phyloP scores from a whole-genome alignment of 1,140 invertebrate species.

The Microplitis demolitor region DNA sequence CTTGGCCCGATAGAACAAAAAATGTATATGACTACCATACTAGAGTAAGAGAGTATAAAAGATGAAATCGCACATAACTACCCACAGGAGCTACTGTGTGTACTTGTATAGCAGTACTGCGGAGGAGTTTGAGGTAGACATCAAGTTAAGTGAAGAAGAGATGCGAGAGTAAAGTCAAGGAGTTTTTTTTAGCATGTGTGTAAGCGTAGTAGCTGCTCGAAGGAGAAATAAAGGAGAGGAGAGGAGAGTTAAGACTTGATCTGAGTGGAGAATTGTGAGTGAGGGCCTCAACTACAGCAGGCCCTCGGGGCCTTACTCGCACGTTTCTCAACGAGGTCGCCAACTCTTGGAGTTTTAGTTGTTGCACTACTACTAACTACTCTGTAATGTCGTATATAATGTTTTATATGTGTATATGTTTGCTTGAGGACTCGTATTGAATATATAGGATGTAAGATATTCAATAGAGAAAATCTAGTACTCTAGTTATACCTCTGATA shows the following conservation, averaged over 20 bases:
- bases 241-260: not conserved
- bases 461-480: not conserved
- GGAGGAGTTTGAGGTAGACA: not conserved
- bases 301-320: slow-evolving; percentile 39
- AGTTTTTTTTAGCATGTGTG: slow-evolving; percentile 26
- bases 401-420: not conserved
- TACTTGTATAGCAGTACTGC: not conserved
- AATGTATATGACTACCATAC: too few species aligned
- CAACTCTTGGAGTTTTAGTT: not conserved
- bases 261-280: not conserved
- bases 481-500: not conserved
- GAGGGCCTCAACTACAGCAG: not conserved
- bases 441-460: not conserved
- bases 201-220: slow-evolving; percentile 51
- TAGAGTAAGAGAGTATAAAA: too few species aligned
- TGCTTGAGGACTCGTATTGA: not conserved
- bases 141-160: slow-evolving; percentile 31
- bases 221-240: not conserved
- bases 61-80: slow-evolving; percentile 6
- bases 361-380: not conserved
- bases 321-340: slow-evolving; percentile 51
- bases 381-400: not conserved
- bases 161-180: slow-evolving; percentile 8
- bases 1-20: too few species aligned
- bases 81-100: not conserved